Evolutionary conservation across 2,797 vertebrate species (phyloP).

Genomic region (Tinamus major): DNA sequence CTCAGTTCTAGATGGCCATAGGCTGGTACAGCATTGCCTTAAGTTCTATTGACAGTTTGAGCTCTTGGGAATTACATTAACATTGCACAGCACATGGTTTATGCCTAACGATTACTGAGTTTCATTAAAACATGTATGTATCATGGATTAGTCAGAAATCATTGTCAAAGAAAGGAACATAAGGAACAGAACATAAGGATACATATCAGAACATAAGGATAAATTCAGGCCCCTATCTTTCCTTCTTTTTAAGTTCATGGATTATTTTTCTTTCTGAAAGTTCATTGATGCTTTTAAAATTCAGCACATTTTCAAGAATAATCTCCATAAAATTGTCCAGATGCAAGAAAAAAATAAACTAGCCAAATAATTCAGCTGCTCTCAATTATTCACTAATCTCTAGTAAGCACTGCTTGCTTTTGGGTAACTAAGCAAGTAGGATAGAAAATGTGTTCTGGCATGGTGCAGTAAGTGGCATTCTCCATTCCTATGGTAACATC

Average conservation of each 20-base stretch:
- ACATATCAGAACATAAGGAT: too few species aligned
- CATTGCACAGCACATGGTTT: background rate
- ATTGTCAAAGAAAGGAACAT: background rate
- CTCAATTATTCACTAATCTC: slow-evolving; percentile 12
- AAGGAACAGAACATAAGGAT: too few species aligned
- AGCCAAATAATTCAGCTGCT: background rate
- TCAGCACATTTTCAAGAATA: background rate
- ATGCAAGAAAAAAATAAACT: slow-evolving; percentile 13
- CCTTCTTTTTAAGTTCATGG: background rate
- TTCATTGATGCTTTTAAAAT: background rate
- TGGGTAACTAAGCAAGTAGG: background rate
- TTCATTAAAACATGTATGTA: background rate
- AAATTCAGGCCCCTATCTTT: background rate
- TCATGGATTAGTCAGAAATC: background rate
- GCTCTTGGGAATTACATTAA: background rate
- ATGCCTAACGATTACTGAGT: background rate
- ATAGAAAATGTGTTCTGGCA: slow-evolving; percentile 21
- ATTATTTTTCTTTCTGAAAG: background rate
- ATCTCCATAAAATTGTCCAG: background rate
- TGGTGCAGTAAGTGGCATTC: background rate
- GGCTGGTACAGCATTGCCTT: background rate
- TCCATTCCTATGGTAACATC: slow-evolving; percentile 26
- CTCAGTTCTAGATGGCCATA: background rate
- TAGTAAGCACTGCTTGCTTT: slow-evolving; percentile 11
- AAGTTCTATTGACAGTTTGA: background rate